A percentile compares a stretch with the other conserved stretches of the same genome.
Evolutionary conservation across 30 jellyfish, hydroid and myxozoan genomes (phyloP).

Genomic region (Catostylus mosaicus): DNA sequence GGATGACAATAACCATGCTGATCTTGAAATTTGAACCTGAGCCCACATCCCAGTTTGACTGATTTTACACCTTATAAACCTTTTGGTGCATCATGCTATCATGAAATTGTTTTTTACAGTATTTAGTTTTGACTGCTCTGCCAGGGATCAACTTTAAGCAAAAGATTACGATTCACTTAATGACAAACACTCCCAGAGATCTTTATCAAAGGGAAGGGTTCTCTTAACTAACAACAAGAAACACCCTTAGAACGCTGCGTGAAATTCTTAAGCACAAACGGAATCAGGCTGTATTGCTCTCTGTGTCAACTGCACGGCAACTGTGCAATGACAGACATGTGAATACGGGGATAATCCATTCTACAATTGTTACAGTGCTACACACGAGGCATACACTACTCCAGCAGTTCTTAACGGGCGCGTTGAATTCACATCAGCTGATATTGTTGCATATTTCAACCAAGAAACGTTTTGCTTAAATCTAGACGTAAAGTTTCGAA

Average conservation of each 20-base stretch:
- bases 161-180: not conserved
- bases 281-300: constrained; percentile 1
- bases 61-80: too few relatives aligned
- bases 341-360: constrained; percentile 6
- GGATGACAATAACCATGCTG: too few relatives aligned
- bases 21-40: too few relatives aligned
- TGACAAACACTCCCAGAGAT: not conserved
- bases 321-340: constrained; percentile 50
- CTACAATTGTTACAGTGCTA: not conserved
- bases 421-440: not conserved
- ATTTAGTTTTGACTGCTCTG: too few relatives aligned
- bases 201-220: not conserved
- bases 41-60: too few relatives aligned
- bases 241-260: constrained; percentile 3
- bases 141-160: too few relatives aligned
- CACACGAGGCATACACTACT: constrained; percentile 6
- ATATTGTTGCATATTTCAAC: not conserved
- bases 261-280: not conserved
- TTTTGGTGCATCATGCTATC: too few relatives aligned
- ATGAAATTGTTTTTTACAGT: too few relatives aligned
- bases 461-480: not conserved
- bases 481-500: too few relatives aligned
- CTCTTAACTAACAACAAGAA: not conserved
- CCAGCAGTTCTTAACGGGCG: not conserved
- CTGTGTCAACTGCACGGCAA: not conserved